Evolutionary conservation across 2,888 invertebrate genomes (phyloP), one percentile per base, ranked within the genome.

Genomic region (Erannis defoliaria): DNA sequence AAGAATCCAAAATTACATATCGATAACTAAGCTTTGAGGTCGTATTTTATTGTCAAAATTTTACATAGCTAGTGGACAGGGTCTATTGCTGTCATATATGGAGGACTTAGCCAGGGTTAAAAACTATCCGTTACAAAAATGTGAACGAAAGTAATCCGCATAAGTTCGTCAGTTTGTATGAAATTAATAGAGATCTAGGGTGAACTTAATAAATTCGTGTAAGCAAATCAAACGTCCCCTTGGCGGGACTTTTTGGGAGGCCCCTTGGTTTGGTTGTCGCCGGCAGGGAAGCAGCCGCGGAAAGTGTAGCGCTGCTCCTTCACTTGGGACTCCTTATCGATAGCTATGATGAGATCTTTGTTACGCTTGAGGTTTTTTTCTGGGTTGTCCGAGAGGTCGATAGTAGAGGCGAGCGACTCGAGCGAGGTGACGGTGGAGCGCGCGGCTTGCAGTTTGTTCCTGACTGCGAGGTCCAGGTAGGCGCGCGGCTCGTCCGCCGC

Each of bases 371-470:
- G 72, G 18, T 67, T 77, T 48, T 74, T 78, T 16, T 85, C 82
- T 1, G 43, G 1, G 12, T 14, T 5, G 23, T 59, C 48, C 16
- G 63, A 53, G 14, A 82, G 67, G 40, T 88, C 88, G n/a, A 83
- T 80, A 26, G 89, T 82, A n/a, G 86, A 88, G 18, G 88, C 89
- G 63, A 93, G 84, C 5, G 95, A 94, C 65, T 93, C 93, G 35
- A 94, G 79, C 1, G 95, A 94, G 5, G 95, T 94, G 49, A 93
- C 94, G 0, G 95, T 94, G 51, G 92, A 92, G 51, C 66, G 81
- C 35, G 75, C 48, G 16, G 56, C 78, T 19, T 79, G 75, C 16
- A 85, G 68, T 37, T 67, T 77, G 49, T 77, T 72, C 21, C 86
- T 82, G 3, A 84, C 64, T 5, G 76, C 38, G n/a, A 90, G 84